These are phyloP conservation scores for Mobula birostris DNA, from an alignment of 2,113 vertebrate species.

Conservation along the genomic window DNA sequence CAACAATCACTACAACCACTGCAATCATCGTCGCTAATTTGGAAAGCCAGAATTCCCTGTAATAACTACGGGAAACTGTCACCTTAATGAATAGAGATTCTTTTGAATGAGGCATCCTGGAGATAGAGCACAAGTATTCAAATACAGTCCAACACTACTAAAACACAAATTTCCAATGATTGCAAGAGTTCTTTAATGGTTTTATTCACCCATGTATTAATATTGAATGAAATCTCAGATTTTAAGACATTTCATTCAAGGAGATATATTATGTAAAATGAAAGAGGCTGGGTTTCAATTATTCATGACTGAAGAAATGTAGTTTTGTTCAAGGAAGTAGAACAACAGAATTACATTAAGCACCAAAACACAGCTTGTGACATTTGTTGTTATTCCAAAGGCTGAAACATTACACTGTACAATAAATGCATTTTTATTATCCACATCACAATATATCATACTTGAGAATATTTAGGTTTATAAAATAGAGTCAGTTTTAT, in stretches of 20 bases:
- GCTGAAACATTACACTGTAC: not conserved
- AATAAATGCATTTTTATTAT: not conserved
- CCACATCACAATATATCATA: not conserved
- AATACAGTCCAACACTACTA: not conserved
- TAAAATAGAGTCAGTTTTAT: not conserved
- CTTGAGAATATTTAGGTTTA: too few relatives aligned
- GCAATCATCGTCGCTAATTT: not conserved
- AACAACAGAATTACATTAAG: not conserved
- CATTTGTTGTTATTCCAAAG: not conserved
- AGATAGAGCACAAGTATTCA: not conserved
- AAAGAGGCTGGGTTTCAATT: not conserved
- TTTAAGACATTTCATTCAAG: not conserved
- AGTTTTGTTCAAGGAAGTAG: not conserved
- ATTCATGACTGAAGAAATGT: not conserved
- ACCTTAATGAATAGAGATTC: not conserved
- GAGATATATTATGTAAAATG: not conserved
- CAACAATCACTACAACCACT: not conserved
- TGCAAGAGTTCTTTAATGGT: not conserved
- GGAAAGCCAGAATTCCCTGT: not conserved
- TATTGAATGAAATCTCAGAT: not conserved
- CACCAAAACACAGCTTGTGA: not conserved
- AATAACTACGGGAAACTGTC: not conserved
- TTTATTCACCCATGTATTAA: not conserved
- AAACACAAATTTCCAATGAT: not conserved
- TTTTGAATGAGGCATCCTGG: not conserved